Evolutionary conservation across 2,888 invertebrate species (phyloP), one percentile per base, ranked within the genome.

Genomic region (Clivina fossor): DNA sequence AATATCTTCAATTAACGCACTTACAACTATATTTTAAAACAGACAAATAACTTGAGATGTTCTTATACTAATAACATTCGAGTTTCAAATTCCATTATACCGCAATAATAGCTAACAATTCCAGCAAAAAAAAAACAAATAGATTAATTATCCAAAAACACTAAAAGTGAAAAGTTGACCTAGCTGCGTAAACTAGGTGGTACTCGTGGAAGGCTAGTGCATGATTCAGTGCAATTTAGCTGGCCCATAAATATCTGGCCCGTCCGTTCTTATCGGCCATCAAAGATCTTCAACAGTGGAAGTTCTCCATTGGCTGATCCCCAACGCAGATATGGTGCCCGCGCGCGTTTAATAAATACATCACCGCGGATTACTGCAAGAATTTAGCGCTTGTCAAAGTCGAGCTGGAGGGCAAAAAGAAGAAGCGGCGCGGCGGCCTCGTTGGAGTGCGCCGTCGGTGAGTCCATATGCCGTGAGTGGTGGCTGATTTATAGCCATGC

Each of bases 221-320:
- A 47, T 47, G 47, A 47, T 47, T 47, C 47, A 47, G 47, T 47
- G 47, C 47, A 47, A 47, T 47, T 47, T 47, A 24, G 47, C 47
- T 22, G 37, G 20, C 7, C 33, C 32, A 33, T 47, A 47, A 47
- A 47, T 47, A 47, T n/a, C n/a, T n/a, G n/a, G n/a, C 33, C 33
- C 32, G 11, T 16, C 33, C 33, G 32, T 47, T 4, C 33, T 7
- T 47, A 47, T 47, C 47, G 15, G 20, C 2, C 35, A 15, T 47
- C 30, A 33, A 47, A 47, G 47, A 32, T 28, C 30, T 32, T 18
- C 32, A 22, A 9, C 26, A 24, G 20, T 33, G 47, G 7, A 22
- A 11, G 22, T 16, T 9, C 41, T 15, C 41, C 41, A 4, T 33
- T 33, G 15, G 41, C 41, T 13, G 49, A 49, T 49, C 38, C 49